These are phyloP conservation scores for Pteropus alecto DNA, from an alignment of 2,113 vertebrate genomes.

Conservation along the genomic window DNA sequence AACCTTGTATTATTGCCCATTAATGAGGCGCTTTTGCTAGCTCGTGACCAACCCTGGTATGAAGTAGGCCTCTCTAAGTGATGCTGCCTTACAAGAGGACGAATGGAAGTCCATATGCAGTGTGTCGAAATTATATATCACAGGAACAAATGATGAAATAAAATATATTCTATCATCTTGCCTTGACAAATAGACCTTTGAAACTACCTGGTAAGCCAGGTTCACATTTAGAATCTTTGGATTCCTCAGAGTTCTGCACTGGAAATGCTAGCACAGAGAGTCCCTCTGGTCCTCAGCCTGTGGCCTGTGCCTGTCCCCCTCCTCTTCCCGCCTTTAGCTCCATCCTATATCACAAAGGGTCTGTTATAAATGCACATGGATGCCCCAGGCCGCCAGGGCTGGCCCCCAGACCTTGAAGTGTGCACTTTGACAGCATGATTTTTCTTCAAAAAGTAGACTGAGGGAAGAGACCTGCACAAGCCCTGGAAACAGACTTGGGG, in stretches of 20 bases:
- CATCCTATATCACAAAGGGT: not conserved
- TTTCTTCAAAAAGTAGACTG: not conserved
- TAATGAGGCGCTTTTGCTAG: not conserved
- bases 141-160: not conserved
- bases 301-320: not conserved
- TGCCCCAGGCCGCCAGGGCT: fast-evolving
- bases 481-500: not conserved
- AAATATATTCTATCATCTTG: not conserved
- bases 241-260: not conserved
- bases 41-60: not conserved
- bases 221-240: not conserved
- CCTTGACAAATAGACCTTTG: not conserved
- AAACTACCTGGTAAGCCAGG: not conserved
- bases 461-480: not conserved
- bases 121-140: not conserved
- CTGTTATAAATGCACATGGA: not conserved
- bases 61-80: not conserved
- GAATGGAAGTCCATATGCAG: not conserved
- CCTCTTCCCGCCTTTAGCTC: not conserved
- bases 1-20: not conserved
- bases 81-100: not conserved
- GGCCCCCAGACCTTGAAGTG: not conserved
- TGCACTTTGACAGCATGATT: not conserved
- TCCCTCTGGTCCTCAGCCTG: not conserved
- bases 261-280: not conserved